Evolutionary conservation across 2,797 vertebrate species (phyloP), one percentile per base, ranked within the genome.

Genomic region (Forpus xanthops): DNA sequence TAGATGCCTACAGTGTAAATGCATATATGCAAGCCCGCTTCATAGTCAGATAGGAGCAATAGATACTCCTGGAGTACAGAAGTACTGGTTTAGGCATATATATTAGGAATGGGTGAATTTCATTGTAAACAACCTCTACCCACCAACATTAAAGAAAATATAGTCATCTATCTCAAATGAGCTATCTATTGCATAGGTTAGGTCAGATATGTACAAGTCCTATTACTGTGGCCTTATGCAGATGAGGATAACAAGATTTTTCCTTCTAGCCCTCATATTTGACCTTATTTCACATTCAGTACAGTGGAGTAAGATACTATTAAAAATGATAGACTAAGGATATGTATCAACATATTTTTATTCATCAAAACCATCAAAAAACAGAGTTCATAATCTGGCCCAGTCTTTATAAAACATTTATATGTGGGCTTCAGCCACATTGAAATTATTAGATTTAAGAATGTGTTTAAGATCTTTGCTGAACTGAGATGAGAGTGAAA

Each of bases 401-500:
- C 18, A 53, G 16, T 72, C 89, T 93, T 87, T 67, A 30, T 39
- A 64, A 76, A 83, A 39, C 5, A 30, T 56, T 30, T 52, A 76
- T 42, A 64, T 41, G 87, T 4, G 2, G 27, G 31, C 61, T 87
- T 93, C 67, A 56, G 25, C 74, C 33, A 16, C 21, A 60, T 1
- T 86, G 60, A 93, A 94, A 66, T 70, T 1, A 31, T 52, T 75
- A 53, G n/a, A 67, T 78, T 94, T 83, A 74, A 70, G 67, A 85
- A 92, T 30, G 23, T 81, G 73, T 67, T 92, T 83, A 92, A 91
- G 74, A 81, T 74, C 39, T 68, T 64, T 66, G 35, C 31, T 92
- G 74, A 91, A 96, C 61, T 53, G 85, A 5, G 19, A 89, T n/a
- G 24, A 66, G 70, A 77, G 31, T 67, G 87, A 94, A 89, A 94